Base-by-base conservation (phyloP, 2,888 invertebrate genomes). In the Blera fallax region DNA sequence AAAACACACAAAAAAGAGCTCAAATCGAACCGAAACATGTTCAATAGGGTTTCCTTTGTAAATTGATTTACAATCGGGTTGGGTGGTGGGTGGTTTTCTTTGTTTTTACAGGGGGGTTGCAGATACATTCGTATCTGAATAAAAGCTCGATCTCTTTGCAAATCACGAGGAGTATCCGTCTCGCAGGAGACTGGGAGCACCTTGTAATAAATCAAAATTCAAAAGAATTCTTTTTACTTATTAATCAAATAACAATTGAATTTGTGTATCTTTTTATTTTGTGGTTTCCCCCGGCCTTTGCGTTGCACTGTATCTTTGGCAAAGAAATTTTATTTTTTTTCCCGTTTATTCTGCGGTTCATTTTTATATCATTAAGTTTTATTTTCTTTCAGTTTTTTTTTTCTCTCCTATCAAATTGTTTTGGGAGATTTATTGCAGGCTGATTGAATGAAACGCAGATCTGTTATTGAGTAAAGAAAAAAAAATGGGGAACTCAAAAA, bases 191-290 rank as follows among this genome's bases (percentile, higher is more conserved):
- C 14, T 32, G 21, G 16, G 50, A 56, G 43, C n/a, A 48, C 65
- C 27, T 34, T 48, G 65, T 29, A 56, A 65, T 76, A 76, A 76
- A 65, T 65, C 54, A 76, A 56, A 67, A 58, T 58, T 56, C 48
- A 37, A 76, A 58, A 56, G 56, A 58, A 76, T 29, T 48, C 45
- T 5, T 21, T 4, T 58, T 58, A 18, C 21, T 76, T 45, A 65
- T 76, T 65, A 56, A 58, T 70, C 58, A 58, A 48, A 54, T 45
- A 56, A 34, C 56, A 76, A 65, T 56, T 65, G 54, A 56, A 48
- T 18, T 27, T 34, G 43, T 45, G 40, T 32, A 40, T 56, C 18
- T 56, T 18, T 5, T 40, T 37, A 37, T n/a, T 37, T n/a, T 14
- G 40, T 14, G 14, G 40, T 40, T 40, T 4, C 14, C 6, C 37